phyloP scores from a whole-genome alignment of 2,113 vertebrate species.

The Catharus fuscescens region DNA sequence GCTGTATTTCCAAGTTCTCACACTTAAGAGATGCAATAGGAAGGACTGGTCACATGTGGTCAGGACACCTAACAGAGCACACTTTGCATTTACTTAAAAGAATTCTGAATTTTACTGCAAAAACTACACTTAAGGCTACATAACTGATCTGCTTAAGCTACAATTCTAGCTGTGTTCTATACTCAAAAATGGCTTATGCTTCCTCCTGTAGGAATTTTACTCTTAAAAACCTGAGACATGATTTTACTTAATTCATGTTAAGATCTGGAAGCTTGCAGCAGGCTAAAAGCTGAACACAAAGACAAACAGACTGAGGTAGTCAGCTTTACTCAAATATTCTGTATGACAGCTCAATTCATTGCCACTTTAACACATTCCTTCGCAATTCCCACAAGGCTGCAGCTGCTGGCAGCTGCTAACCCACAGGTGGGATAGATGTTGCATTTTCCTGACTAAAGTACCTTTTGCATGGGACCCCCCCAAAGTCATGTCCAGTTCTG shows the following conservation, averaged over 20 bases:
- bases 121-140: background rate
- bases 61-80: background rate
- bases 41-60: background rate
- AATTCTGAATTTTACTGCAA: background rate
- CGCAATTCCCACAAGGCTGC: background rate
- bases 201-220: constrained; percentile 40
- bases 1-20: background rate
- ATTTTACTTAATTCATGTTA: constrained; percentile 16
- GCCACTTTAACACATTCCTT: background rate
- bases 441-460: background rate
- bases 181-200: constrained; percentile 60
- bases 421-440: background rate
- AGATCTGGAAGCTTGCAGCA: constrained; percentile 1
- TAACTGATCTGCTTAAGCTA: background rate
- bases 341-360: background rate
- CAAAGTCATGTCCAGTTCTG: background rate
- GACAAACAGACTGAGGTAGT: constrained; percentile 65
- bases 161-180: background rate
- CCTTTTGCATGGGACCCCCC: background rate
- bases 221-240: constrained; percentile 62
- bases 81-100: background rate
- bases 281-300: constrained; percentile 19
- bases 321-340: background rate
- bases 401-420: background rate
- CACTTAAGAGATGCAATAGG: background rate